These are phyloP conservation scores for Drosophila helvetica DNA, from an alignment of 2,888 invertebrate genomes.

Conservation along the genomic window DNA sequence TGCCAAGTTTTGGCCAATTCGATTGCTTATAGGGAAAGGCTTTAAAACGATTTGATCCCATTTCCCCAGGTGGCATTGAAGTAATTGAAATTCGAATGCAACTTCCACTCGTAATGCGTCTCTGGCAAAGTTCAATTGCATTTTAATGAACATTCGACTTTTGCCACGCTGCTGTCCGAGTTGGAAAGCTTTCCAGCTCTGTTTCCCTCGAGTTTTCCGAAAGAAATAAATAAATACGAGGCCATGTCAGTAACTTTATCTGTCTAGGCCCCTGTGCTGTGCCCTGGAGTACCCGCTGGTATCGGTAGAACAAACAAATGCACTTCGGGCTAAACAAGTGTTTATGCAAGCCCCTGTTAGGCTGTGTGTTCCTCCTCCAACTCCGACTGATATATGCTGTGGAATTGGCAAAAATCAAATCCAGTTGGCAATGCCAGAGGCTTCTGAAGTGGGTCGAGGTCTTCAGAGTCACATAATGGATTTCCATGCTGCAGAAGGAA, in stretches of 20 bases:
- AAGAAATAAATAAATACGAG: background rate
- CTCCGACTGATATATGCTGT: too few species aligned
- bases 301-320: too few species aligned
- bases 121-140: constrained; percentile 54
- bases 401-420: too few species aligned
- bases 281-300: too few species aligned
- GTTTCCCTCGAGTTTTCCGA: background rate
- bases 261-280: background rate
- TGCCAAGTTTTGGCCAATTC: background rate
- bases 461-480: background rate
- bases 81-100: constrained; percentile 45
- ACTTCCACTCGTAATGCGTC: constrained; percentile 18
- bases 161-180: constrained; percentile 14
- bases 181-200: constrained; percentile 5
- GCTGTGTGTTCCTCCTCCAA: too few species aligned
- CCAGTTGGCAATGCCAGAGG: background rate
- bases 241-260: background rate
- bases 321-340: background rate
- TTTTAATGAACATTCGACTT: constrained; percentile 52
- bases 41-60: too few species aligned
- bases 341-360: background rate
- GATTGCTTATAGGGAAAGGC: constrained; percentile 5
- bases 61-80: constrained; percentile 22
- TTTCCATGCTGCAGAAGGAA: background rate
- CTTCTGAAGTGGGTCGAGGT: background rate